A percentile compares a stretch with the other conserved stretches of the same genome.
phyloP scores from a whole-genome alignment of 2,797 vertebrate species.

The Gambusia yucatana region DNA sequence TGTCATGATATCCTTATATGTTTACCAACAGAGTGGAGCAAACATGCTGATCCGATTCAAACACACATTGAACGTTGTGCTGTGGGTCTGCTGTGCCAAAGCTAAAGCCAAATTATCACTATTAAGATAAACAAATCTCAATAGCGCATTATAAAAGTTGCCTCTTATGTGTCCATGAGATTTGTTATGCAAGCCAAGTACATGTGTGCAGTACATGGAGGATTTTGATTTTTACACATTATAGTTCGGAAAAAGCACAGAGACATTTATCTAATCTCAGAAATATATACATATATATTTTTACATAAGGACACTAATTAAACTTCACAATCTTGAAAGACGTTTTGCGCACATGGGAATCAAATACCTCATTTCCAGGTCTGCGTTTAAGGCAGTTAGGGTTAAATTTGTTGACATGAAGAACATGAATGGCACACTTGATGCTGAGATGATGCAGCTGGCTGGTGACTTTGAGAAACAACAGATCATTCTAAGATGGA shows the following conservation, averaged over 20 bases:
- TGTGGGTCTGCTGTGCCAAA: not conserved
- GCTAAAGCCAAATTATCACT: not conserved
- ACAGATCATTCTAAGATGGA: conserved; percentile 89
- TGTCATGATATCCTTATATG: not conserved
- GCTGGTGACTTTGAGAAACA: conserved; percentile 95
- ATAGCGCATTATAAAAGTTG: not conserved
- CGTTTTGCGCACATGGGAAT: not conserved
- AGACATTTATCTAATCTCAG: not conserved
- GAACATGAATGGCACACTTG: conserved; percentile 96
- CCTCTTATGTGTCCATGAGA: not conserved
- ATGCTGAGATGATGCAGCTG: conserved; percentile 98
- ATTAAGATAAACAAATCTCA: not conserved
- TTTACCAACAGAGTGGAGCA: not conserved
- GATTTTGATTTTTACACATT: not conserved
- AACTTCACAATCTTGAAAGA: not conserved
- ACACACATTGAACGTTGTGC: not conserved
- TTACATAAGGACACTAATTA: not conserved
- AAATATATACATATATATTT: not conserved
- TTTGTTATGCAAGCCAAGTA: not conserved
- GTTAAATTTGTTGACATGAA: conserved; percentile 92
- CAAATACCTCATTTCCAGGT: conserved; percentile 88
- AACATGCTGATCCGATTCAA: not conserved
- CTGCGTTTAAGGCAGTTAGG: conserved; percentile 92
- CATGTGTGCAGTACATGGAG: not conserved
- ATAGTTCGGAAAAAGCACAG: not conserved